A percentile compares a stretch with the other conserved stretches of the same genome.
Evolutionary conservation across 2,888 invertebrate species (phyloP).

Genomic region (Drosophila acutilabella): DNA sequence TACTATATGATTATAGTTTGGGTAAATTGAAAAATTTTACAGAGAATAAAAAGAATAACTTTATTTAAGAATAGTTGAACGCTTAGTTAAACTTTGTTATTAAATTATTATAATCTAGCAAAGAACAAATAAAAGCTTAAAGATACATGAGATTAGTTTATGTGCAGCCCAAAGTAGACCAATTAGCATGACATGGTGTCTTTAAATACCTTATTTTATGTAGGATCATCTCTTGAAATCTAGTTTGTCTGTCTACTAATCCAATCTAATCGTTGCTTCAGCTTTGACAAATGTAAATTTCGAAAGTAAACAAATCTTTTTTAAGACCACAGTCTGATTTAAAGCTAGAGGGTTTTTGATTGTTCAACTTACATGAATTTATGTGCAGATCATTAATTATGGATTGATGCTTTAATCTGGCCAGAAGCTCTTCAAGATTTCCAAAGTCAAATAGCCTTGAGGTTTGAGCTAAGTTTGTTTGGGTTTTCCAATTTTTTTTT

Average conservation of each 20-base stretch:
- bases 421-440: conserved; percentile 38
- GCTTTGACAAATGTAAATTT: conserved; percentile 47
- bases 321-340: not conserved
- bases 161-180: too few species aligned
- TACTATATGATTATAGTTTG: not conserved
- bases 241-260: not conserved
- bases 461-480: conserved; percentile 1
- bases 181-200: too few species aligned
- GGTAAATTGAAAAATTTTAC: conserved; percentile 2
- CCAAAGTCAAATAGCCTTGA: conserved; percentile 57
- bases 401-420: conserved; percentile 29
- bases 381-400: conserved; percentile 43
- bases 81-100: too few species aligned
- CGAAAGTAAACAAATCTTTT: conserved; percentile 39
- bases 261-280: conserved; percentile 3
- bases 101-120: too few species aligned
- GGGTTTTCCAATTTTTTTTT: not conserved
- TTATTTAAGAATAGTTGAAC: not conserved
- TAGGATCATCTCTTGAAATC: not conserved
- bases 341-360: conserved; percentile 18
- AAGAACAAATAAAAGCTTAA: too few species aligned
- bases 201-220: not conserved
- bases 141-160: too few species aligned
- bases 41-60: not conserved
- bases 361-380: conserved; percentile 16